phyloP scores from a whole-genome alignment of 2,797 vertebrate genomes.

The Schizothorax lantsangensis region DNA sequence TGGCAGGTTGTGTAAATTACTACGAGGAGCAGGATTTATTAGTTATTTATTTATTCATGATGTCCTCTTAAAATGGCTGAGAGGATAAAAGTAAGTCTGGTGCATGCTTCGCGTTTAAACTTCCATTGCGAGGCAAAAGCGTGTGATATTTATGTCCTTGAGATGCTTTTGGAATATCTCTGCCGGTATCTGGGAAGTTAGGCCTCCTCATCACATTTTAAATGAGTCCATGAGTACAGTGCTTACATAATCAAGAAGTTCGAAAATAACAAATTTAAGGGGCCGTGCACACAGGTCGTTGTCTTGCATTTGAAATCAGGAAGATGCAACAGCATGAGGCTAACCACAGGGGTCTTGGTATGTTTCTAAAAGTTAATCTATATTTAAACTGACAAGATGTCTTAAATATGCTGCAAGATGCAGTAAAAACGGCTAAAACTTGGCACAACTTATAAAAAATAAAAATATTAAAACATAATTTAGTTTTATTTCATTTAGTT shows the following conservation, averaged over 20 bases:
- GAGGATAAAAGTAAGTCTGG: slow-evolving; percentile 52
- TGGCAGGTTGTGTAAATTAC: slow-evolving; percentile 64
- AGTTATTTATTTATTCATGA: slow-evolving; percentile 74
- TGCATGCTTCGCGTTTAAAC: slow-evolving; percentile 46
- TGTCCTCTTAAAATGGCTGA: slow-evolving; percentile 52
- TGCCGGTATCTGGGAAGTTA: neutral
- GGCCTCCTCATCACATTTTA: slow-evolving; percentile 43
- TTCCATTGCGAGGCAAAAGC: neutral
- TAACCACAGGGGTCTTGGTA: neutral
- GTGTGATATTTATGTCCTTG: slow-evolving; percentile 49
- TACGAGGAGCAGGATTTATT: slow-evolving; percentile 67
- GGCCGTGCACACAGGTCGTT: neutral
- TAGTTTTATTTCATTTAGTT: too few relatives aligned
- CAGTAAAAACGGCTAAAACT: neutral
- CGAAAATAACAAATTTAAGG: neutral
- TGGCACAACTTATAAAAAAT: neutral
- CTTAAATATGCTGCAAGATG: neutral
- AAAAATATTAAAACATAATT: too few relatives aligned
- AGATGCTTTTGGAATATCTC: slow-evolving; percentile 30
- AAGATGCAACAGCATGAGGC: neutral
- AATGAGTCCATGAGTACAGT: slow-evolving; percentile 12
- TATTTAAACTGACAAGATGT: neutral
- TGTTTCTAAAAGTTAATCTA: neutral
- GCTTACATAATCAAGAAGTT: slow-evolving; percentile 14
- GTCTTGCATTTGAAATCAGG: neutral